Conservation (phyloP, 2,888 invertebrate species). For the Sisyra terminalis region DNA sequence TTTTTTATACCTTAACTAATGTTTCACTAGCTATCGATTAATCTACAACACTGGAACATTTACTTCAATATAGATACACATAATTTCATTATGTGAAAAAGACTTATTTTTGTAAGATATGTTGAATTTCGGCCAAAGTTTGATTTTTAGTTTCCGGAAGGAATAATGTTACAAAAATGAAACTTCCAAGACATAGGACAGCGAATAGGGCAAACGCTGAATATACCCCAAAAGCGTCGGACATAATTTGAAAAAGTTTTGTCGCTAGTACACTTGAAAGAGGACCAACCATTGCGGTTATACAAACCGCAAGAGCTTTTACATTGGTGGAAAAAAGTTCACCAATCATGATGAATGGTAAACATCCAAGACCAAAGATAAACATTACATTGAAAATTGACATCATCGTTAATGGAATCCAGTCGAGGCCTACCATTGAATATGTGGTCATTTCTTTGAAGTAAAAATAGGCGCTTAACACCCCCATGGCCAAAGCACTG, state of each 20-base stretch:
- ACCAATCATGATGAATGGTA: slow-evolving; percentile 8
- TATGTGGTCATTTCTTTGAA: not conserved
- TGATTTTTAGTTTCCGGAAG: slow-evolving; percentile 8
- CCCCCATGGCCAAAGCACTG: not conserved
- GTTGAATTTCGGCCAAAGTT: slow-evolving; percentile 5
- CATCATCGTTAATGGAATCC: slow-evolving; percentile 3
- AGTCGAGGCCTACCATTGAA: not conserved
- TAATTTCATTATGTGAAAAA: no score
- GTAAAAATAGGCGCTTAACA: slow-evolving; percentile 5
- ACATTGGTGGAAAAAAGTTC: slow-evolving; percentile 8
- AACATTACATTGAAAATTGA: slow-evolving; percentile 6
- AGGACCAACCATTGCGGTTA: slow-evolving; percentile 3
- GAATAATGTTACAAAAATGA: slow-evolving; percentile 4
- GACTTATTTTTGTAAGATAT: no score
- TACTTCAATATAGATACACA: no score
- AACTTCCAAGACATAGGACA: not conserved
- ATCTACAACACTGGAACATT: no score
- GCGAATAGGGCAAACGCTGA: slow-evolving; percentile 5
- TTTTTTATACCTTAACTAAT: no score
- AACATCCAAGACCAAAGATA: slow-evolving; percentile 6
- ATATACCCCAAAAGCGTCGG: slow-evolving; percentile 3
- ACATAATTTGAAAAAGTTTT: slow-evolving; percentile 6
- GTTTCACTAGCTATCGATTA: no score
- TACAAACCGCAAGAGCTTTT: slow-evolving; percentile 4
- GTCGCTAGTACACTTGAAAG: not conserved